Percentiles rank a stretch among this genome's conserved stretches.
phyloP scores from a whole-genome alignment of 2,113 vertebrate species.

The Pangasianodon gigas region DNA sequence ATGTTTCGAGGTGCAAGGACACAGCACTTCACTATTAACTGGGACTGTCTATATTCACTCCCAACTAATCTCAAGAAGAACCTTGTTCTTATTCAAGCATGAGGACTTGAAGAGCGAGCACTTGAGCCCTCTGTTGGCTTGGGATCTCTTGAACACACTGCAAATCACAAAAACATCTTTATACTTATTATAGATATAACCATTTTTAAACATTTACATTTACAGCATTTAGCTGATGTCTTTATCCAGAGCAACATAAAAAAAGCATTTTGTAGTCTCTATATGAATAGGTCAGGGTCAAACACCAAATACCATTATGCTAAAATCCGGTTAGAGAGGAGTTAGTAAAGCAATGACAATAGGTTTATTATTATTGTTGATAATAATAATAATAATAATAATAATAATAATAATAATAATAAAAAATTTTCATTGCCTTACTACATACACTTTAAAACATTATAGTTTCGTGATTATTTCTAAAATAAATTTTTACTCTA shows the following conservation, averaged over 20 bases:
- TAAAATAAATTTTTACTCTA: neutral
- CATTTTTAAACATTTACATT: neutral
- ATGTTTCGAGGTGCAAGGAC: conserved; percentile 19
- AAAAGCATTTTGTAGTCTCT: neutral
- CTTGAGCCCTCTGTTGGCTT: conserved; percentile 2
- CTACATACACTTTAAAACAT: neutral
- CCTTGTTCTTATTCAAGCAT: neutral
- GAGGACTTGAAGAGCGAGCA: neutral
- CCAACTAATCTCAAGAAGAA: conserved; percentile 19
- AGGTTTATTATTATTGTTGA: neutral
- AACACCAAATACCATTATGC: neutral
- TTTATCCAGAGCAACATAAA: neutral
- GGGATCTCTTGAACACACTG: conserved; percentile 3
- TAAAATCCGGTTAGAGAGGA: neutral
- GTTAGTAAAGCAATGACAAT: too few species aligned
- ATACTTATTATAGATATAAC: neutral
- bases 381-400: neutral
- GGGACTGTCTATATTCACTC: neutral
- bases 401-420: neutral
- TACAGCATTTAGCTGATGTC: neutral
- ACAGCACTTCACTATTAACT: conserved; percentile 3
- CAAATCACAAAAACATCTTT: neutral
- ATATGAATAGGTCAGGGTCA: neutral
- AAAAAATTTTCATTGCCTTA: neutral
- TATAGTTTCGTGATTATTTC: neutral